Evolutionary conservation across 2,113 vertebrate genomes (phyloP).

Genomic region (Candoia aspera): DNA sequence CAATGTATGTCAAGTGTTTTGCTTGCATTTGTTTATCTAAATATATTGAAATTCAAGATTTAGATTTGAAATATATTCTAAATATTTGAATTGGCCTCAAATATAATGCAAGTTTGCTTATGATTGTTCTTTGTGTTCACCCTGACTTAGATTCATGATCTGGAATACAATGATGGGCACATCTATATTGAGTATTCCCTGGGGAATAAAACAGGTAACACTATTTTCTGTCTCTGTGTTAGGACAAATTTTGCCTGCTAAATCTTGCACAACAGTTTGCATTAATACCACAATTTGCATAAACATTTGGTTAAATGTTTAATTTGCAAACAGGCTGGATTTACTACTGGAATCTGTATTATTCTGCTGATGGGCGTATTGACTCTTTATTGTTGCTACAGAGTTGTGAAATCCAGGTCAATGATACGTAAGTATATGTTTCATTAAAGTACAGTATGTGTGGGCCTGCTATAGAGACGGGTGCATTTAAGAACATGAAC

Average conservation of each 20-base stretch:
- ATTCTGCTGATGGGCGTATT: conserved; percentile 86
- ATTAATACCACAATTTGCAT: not conserved
- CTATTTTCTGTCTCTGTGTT: conserved; percentile 8
- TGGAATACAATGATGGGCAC: conserved; percentile 99
- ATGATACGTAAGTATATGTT: conserved; percentile 83
- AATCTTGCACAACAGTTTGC: conserved; percentile 20
- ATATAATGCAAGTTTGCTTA: conserved; percentile 24
- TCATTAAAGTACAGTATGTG: not conserved
- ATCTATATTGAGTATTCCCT: conserved; percentile 96
- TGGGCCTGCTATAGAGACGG: not conserved
- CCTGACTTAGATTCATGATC: conserved; percentile 87
- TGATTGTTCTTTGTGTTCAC: conserved; percentile 31
- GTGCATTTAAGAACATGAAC: not conserved
- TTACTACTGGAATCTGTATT: conserved; percentile 88
- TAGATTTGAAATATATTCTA: not conserved
- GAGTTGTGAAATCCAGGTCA: conserved; percentile 88
- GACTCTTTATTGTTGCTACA: conserved; percentile 94
- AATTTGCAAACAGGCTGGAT: conserved; percentile 84
- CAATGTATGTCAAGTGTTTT: conserved; percentile 84
- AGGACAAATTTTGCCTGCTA: not conserved
- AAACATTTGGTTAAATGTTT: not conserved
- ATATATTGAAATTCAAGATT: conserved; percentile 6
- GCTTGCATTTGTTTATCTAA: conserved; percentile 12
- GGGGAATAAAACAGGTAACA: conserved; percentile 96
- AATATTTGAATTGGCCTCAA: not conserved